Conservation (phyloP, 2,797 vertebrate species). For the Distichodus sexfasciatus region DNA sequence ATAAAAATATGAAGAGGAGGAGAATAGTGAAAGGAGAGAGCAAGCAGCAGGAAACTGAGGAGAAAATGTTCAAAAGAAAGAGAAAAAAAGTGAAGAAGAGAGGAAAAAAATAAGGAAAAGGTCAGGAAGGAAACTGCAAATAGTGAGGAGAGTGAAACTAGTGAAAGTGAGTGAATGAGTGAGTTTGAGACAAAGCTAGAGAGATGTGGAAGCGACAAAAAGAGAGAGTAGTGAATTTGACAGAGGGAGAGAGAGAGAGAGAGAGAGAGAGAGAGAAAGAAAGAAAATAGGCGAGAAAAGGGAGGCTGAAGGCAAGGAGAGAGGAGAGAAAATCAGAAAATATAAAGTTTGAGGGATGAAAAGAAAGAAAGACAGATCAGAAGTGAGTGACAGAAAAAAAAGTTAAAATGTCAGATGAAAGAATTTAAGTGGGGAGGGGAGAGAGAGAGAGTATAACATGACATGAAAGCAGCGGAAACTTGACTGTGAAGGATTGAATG, state of each 20-base stretch:
- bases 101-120: too few relatives aligned
- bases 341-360: neutral
- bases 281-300: neutral
- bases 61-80: too few relatives aligned
- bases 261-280: neutral
- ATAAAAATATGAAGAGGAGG: too few relatives aligned
- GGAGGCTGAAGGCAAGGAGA: neutral
- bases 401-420: neutral
- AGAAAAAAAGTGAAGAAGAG: too few relatives aligned
- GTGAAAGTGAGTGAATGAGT: too few relatives aligned
- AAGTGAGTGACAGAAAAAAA: neutral
- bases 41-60: too few relatives aligned
- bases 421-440: neutral
- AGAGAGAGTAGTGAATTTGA: neutral
- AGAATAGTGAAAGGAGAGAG: too few relatives aligned
- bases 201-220: slow-evolving; percentile 8
- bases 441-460: neutral
- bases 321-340: neutral
- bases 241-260: neutral
- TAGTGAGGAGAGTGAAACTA: too few relatives aligned
- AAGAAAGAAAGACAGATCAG: neutral
- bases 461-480: neutral
- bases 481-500: neutral
- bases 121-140: too few relatives aligned
- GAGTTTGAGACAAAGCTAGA: slow-evolving; percentile 24